Base-by-base conservation (phyloP, 2,888 invertebrate genomes). In the Oscheius sp. region DNA sequence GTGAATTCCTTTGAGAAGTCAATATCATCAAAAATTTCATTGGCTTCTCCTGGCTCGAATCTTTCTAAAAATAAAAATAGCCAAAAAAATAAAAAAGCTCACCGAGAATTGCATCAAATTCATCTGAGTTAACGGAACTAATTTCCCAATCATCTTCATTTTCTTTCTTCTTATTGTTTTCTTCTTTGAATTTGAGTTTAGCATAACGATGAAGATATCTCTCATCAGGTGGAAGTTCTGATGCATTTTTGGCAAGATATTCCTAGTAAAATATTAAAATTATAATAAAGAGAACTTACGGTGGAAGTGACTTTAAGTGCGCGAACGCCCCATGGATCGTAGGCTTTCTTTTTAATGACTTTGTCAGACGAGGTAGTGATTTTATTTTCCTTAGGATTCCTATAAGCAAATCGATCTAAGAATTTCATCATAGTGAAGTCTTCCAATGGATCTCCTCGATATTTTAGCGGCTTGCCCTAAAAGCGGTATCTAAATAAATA, bases 351-450 rank as follows among this genome's bases (percentile, higher is more conserved):
- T 48, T 70, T 48, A 8, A 71, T 64, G 23, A 78, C 70, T n/a
- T 71, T 37, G 15, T 3, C 20, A 2, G 25, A 58, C 8, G 37
- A 34, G 5, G 48, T 17, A n/a, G n/a, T n/a, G 12, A 64, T 55
- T 20, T 57, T 52, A 12, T 75, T 70, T 33, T 74, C 88, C 82
- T 90, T 90, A 4, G 90, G 90, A 89, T 98, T 98, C 87, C 95
- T 93, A 87, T 94, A 96, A 10, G 94, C 94, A 87, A 96, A 97
- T 48, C 96, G 90, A 85, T 98, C 96, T 52, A 98, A 89, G 88
- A 98, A 98, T 57, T 93, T 90, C 57, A 94, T 92, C 37, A 94
- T 89, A 0, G 93, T 92, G 87, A 96, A 95, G 88, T 98, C 97
- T 82, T 93, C 91, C 2, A 98, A 88, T 0, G 97, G 96, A 88